Conservation (phyloP, 2,888 invertebrate genomes). For the Monopis laevigella region DNA sequence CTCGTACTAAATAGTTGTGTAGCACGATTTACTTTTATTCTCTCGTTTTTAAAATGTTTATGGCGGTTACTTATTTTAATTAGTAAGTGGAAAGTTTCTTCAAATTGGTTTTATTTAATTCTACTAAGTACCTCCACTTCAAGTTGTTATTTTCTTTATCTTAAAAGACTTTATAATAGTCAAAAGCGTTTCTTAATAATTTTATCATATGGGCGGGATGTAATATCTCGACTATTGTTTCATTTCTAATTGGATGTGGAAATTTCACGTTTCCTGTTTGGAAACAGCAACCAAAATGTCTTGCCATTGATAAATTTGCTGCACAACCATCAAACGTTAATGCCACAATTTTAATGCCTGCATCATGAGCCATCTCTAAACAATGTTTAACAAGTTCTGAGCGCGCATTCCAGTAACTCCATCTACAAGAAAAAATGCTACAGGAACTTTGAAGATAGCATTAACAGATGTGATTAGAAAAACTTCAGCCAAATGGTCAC, state of each 20-base stretch:
- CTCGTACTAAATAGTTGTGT: background rate
- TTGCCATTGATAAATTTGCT: background rate
- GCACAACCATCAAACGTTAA: background rate
- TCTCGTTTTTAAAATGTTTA: background rate
- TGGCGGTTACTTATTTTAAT: background rate
- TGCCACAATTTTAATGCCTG: background rate
- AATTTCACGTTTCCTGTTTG: background rate
- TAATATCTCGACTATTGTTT: background rate
- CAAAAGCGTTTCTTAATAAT: background rate
- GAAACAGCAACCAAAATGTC: background rate
- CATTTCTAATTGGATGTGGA: background rate
- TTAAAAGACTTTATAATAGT: background rate
- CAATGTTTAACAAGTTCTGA: background rate
- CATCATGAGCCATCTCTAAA: background rate
- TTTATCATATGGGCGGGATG: background rate
- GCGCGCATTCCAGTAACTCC: background rate
- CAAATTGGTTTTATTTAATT: background rate
- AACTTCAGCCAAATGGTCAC: slow-evolving; percentile 2
- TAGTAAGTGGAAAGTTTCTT: background rate
- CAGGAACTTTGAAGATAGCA: background rate
- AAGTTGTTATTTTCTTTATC: background rate
- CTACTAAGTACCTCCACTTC: background rate
- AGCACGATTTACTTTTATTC: background rate
- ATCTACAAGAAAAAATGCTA: background rate
- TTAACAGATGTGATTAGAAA: background rate